Evolutionary conservation across 2,888 invertebrate species (phyloP).

Genomic region (Phortica magna): DNA sequence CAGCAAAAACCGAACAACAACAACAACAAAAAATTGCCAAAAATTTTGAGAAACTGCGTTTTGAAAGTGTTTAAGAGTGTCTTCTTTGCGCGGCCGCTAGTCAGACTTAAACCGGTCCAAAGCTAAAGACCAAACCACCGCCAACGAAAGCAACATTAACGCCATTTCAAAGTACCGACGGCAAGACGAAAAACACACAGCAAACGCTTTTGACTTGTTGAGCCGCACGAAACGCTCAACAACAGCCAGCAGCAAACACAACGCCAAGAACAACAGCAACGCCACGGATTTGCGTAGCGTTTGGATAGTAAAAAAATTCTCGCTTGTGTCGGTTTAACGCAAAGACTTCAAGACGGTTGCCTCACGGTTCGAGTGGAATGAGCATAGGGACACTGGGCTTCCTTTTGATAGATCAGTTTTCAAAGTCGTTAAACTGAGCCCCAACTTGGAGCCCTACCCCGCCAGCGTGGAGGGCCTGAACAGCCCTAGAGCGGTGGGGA

Average conservation of each 20-base stretch:
- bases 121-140: background rate
- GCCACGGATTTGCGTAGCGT: background rate
- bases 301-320: conserved; percentile 1
- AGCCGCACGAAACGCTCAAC: background rate
- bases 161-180: conserved; percentile 16
- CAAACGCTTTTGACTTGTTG: conserved; percentile 20
- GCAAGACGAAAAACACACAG: background rate
- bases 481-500: conserved; percentile 86
- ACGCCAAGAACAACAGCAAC: background rate
- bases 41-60: conserved; percentile 18
- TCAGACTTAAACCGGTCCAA: conserved; percentile 14
- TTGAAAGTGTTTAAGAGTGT: background rate
- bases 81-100: background rate
- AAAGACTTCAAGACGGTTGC: conserved; percentile 78
- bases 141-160: background rate
- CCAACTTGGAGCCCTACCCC: conserved; percentile 79
- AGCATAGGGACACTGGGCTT: conserved; percentile 78
- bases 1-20: background rate
- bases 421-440: conserved; percentile 79
- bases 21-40: background rate
- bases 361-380: conserved; percentile 79
- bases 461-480: conserved; percentile 80
- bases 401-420: conserved; percentile 78
- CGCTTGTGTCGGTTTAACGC: conserved; percentile 63
- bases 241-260: background rate